Conservation (phyloP, 2,797 vertebrate genomes). For the Masticophis lateralis region DNA sequence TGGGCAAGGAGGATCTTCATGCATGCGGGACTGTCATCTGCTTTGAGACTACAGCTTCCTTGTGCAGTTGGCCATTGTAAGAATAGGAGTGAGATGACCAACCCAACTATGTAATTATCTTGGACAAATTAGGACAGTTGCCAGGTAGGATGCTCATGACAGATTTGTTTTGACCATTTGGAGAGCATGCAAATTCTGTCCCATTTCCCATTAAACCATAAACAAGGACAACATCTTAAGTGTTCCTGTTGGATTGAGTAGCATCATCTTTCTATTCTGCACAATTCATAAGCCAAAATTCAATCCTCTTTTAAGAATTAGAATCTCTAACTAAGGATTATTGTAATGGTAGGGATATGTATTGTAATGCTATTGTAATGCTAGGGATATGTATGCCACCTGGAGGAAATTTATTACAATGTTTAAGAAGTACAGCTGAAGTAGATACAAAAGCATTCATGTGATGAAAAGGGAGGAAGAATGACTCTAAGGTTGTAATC, state of each 20-base stretch:
- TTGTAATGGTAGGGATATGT: not conserved
- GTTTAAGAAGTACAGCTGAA: not conserved
- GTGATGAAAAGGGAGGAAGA: not conserved
- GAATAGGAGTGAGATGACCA: not conserved
- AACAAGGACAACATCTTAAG: not conserved
- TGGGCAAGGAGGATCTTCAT: not conserved
- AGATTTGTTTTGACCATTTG: not conserved
- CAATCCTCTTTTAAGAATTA: not conserved
- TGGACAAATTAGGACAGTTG: not conserved
- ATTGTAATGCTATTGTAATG: not conserved
- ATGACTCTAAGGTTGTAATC: not conserved
- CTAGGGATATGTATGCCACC: conserved; percentile 43
- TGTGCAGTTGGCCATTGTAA: not conserved
- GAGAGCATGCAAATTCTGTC: not conserved
- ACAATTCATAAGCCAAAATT: not conserved
- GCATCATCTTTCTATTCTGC: not conserved
- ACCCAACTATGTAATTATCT: not conserved
- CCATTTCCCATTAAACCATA: not conserved
- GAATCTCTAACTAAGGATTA: not conserved
- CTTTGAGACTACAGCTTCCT: not conserved
- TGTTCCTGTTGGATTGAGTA: not conserved
- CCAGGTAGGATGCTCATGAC: not conserved
- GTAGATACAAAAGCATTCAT: not conserved
- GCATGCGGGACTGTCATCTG: not conserved
- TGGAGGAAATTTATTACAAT: not conserved